phyloP scores from a whole-genome alignment of 2,113 vertebrate genomes.

The Charadrius vociferus region DNA sequence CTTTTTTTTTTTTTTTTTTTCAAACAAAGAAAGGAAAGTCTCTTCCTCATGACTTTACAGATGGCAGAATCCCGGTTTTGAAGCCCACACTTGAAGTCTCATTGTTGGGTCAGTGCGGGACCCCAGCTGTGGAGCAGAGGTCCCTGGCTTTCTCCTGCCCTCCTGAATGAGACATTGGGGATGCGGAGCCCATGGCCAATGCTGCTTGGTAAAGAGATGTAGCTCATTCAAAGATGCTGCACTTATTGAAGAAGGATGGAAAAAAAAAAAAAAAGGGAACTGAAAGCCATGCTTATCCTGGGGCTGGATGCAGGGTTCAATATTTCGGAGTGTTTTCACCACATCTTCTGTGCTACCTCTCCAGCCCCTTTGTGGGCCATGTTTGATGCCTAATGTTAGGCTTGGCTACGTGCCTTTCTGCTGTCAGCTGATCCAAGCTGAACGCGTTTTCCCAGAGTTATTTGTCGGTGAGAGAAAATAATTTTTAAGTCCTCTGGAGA shows the following conservation, averaged over 20 bases:
- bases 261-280: neutral
- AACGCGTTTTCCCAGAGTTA: neutral
- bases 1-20: neutral
- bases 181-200: fast-evolving
- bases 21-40: neutral
- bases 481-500: slow-evolving; percentile 36
- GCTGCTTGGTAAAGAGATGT: neutral
- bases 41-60: neutral
- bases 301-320: neutral
- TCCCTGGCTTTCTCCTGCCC: neutral
- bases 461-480: slow-evolving; percentile 6
- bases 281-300: neutral
- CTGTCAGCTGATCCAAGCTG: neutral
- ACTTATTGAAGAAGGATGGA: neutral
- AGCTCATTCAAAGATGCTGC: neutral
- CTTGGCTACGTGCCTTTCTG: neutral
- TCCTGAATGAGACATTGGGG: neutral
- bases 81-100: neutral
- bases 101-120: neutral
- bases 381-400: slow-evolving; percentile 19
- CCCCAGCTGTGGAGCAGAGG: neutral
- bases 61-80: neutral
- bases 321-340: neutral
- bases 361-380: neutral
- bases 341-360: slow-evolving; percentile 7